These are phyloP conservation scores for Amiota mariae DNA, from an alignment of 2,888 invertebrate species.

Conservation along the genomic window DNA sequence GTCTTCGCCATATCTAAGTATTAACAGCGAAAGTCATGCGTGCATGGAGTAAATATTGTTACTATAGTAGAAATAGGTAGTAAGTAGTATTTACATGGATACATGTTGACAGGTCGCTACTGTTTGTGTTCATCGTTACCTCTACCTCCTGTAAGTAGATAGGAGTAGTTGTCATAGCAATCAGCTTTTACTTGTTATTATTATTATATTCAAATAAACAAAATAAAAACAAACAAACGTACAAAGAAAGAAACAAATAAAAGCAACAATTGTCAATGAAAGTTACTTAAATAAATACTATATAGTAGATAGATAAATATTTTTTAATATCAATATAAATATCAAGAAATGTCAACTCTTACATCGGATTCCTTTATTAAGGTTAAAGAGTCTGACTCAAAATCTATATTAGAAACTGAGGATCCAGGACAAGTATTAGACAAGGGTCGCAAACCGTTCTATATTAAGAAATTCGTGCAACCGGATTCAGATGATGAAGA, in stretches of 20 bases:
- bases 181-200: constrained; percentile 6
- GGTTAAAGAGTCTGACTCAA: not conserved
- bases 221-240: no score
- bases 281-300: no score
- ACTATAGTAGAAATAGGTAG: not conserved
- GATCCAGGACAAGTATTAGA: not conserved
- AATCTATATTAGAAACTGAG: not conserved
- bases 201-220: not conserved
- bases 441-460: constrained; percentile 27
- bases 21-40: constrained; percentile 14
- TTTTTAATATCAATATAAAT: no score
- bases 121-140: not conserved
- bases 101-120: not conserved
- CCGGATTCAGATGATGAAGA: constrained; percentile 61
- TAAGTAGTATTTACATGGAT: no score
- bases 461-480: constrained; percentile 53
- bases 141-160: no score
- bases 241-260: not conserved
- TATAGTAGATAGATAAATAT: no score
- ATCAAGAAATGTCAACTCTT: not conserved
- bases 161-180: constrained; percentile 22
- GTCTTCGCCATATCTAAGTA: not conserved
- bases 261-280: no score
- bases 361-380: not conserved
- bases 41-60: not conserved